Conservation (phyloP, 2,797 vertebrate genomes). For the Ciconia nigra region DNA sequence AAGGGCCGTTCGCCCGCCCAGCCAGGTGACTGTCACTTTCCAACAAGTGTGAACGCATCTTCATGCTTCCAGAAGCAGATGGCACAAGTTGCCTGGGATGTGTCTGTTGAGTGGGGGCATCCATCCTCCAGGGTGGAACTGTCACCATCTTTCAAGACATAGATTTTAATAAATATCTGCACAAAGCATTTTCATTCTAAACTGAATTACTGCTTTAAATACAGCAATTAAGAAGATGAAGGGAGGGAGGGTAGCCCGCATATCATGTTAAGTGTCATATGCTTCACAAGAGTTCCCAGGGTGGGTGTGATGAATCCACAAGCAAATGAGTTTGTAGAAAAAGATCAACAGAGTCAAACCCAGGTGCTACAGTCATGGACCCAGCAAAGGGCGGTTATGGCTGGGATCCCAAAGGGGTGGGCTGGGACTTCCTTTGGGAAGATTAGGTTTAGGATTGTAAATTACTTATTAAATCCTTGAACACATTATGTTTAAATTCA, state of each 20-base stretch:
- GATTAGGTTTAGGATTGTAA: not conserved
- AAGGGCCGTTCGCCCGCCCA: not conserved
- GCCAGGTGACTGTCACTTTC: not conserved
- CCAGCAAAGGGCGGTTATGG: not conserved
- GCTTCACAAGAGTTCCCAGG: not conserved
- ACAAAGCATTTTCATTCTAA: not conserved
- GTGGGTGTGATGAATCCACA: not conserved
- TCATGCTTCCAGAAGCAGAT: not conserved
- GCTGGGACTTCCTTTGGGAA: not conserved
- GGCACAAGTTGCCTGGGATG: not conserved
- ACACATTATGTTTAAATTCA: not conserved
- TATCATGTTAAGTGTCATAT: not conserved
- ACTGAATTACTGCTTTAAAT: not conserved
- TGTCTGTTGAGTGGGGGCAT: not conserved
- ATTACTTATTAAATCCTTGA: not conserved
- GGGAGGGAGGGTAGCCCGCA: not conserved
- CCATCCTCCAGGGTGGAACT: not conserved
- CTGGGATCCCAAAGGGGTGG: not conserved
- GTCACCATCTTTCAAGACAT: not conserved
- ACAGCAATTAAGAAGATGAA: not conserved
- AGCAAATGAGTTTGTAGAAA: not conserved
- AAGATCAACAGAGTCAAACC: not conserved
- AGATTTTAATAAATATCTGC: not conserved
- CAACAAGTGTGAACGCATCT: not conserved
- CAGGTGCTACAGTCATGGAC: no score